Percentiles rank a stretch among this genome's conserved stretches.
Evolutionary conservation across 2,113 vertebrate genomes (phyloP).

Genomic region (Elephantulus edwardii): DNA sequence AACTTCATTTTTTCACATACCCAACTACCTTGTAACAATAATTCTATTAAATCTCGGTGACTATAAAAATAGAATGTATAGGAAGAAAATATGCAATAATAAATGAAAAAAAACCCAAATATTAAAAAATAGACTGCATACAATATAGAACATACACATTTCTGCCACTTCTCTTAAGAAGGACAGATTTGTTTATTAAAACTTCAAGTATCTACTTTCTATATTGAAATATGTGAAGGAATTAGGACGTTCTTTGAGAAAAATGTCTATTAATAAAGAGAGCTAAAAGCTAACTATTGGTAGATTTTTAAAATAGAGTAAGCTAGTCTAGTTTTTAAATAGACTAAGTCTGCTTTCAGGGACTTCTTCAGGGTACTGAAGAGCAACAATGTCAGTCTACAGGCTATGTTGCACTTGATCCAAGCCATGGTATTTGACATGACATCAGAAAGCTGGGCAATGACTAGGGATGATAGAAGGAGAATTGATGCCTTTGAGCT

Average conservation of each 20-base stretch:
- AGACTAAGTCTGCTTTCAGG: too few species aligned
- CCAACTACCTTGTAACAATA: background rate
- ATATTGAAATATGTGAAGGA: background rate
- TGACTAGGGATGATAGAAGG: too few species aligned
- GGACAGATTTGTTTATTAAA: constrained; percentile 2
- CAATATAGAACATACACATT: background rate
- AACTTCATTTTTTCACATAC: background rate
- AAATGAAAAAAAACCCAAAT: too few species aligned
- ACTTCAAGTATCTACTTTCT: background rate
- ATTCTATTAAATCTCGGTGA: background rate
- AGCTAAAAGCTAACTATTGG: background rate
- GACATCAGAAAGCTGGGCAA: too few species aligned
- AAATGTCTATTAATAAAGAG: background rate
- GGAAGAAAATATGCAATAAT: too few species aligned
- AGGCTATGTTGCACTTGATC: too few species aligned
- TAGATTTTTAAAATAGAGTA: background rate
- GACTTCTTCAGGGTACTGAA: too few species aligned
- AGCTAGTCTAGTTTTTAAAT: too few species aligned
- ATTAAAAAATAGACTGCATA: too few species aligned
- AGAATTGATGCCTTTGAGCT: too few species aligned
- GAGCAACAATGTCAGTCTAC: too few species aligned
- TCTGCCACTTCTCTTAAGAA: background rate
- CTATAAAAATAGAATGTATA: background rate
- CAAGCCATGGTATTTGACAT: too few species aligned
- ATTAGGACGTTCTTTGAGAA: constrained; percentile 4